Evolutionary conservation across 2,113 vertebrate genomes (phyloP), one percentile per base, ranked within the genome.

Genomic region (Peromyscus leucopus): DNA sequence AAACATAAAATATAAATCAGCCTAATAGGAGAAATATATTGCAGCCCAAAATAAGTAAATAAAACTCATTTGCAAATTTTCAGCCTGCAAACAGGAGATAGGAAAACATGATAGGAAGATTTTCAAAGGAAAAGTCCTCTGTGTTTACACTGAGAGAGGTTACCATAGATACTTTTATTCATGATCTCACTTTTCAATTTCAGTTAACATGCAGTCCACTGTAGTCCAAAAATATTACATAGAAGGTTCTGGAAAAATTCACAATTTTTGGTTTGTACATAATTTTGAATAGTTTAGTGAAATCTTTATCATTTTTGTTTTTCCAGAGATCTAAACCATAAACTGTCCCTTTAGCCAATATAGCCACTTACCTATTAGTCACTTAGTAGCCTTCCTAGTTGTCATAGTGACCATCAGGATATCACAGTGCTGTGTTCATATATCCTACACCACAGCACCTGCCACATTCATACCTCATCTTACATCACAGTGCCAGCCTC

Each of bases 1-100:
- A 91, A 87, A 93, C 85, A 79, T 7, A 88, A 82, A 59, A 91
- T 61, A 63, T 57, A 80, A 46, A 57, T 17, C n/a, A 85, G 67
- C 24, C 24, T 72, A 75, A 36, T 28, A 1, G 22, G 36, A 59
- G 55, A 93, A 90, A 75, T 36, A 24, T 36, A 39, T 36, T 31
- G 65, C 28, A 61, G 22, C 22, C 59, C 57, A 67, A 72, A 61
- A 48, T 74, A 89, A 75, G 31, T 22, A n/a, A 92, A 51, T 28
- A 57, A 31, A 55, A 72, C 16, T 71, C 85, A 74, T 72, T 51
- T 65, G 46, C 48, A 75, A 88, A 82, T 74, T 21, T 63, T 36
- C 13, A 74, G 19, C 42, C 61, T 92, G 39, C 5, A 89, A 78
- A 78, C 71, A 10, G 79, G 10, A 72, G 59, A 42, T 57, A 0